Evolutionary conservation across 2,888 invertebrate genomes (phyloP), one percentile per base, ranked within the genome.

Genomic region (Tubulanus polymorphus): DNA sequence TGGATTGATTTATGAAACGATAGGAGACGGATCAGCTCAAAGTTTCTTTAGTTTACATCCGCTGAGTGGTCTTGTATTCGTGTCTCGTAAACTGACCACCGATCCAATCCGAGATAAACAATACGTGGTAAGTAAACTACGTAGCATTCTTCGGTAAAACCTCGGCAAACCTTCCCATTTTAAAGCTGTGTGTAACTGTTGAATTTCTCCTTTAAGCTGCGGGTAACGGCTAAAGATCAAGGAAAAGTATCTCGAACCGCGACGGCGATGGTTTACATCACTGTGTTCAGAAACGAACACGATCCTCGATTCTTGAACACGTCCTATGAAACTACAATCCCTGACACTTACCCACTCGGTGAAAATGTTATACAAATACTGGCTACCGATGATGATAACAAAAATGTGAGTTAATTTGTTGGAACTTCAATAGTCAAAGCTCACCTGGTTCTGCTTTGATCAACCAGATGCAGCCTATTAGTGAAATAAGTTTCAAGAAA

Each of bases 201-300:
- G 26, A 28, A 52, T 27, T 46, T 47, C 28, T 32, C 48, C 30
- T 60, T 63, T 27, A 59, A 74, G 73, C 72, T 74, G 54, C 53
- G 64, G 32, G 71, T 73, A 26, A 37, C 57, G 12, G 74, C 68
- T 2, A 57, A 58, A 37, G 74, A 74, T 51, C 64, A 69, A 54
- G 68, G 67, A 2, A 49, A 48, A 1, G 72, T 72, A 2, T 63
- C 64, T 12, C 66, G 60, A 54, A 67, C 64, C 5, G 64, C 63
- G 12, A 63, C 59, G 15, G 66, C 70, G 0, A 61, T 63, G 3
- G 70, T 73, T 2, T 51, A 62, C 5, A 65, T 74, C 3, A 63
- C 54, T 29, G 68, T 74, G 41, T 5, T 41, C 3, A 41, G 60
- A 8, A 64, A 64, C 45, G 51, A 53, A 12, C 45, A 60, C 48